Evolutionary conservation across 2,888 invertebrate genomes (phyloP), one percentile per base, ranked within the genome.

Genomic region (Cerceris rybyensis): DNA sequence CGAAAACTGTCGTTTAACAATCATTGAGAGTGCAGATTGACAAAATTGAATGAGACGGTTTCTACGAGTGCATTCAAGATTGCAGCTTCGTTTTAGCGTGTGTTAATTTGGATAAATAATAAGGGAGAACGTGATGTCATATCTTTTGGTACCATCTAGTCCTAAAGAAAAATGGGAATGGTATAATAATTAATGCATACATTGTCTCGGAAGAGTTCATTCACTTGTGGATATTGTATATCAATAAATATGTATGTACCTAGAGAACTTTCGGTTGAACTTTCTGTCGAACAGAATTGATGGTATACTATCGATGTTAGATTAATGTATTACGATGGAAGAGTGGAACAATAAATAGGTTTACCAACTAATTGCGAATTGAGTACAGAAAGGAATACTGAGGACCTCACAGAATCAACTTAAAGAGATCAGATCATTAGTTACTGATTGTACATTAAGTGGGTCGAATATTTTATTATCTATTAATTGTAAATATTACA

Each of bases 201-300:
- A 13, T 39, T 43, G 55, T 71, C 43, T 70, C 42, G 49, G 41
- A 54, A 41, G 28, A 64, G 16, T 60, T 74, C 41, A 59, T 70
- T 74, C 59, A 70, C 43, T 64, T 69, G 50, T 73, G 68, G 58
- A 46, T 70, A 74, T 52, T 70, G 69, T 70, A 70, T 65, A 75
- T 70, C 41, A 70, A 70, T 75, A 70, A 70, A 65, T 49, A 55
- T 65, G 28, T 28, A 28, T 54, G n/a, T 55, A 60, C 60, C 70
- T 60, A 75, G 41, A 70, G 41, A 11, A 60, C 42, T 55, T 59
- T 54, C 28, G 16, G 58, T 41, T 46, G 50, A 64, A 63, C 69
- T 41, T 64, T 58, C 54, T 46, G 14, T 4, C 42, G n/a, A 59
- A n/a, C 43, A 6, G 14, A n/a, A 17, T 55, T 7, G 28, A 41